Conservation (phyloP, 2,888 invertebrate species). For the Archips crataeganus region DNA sequence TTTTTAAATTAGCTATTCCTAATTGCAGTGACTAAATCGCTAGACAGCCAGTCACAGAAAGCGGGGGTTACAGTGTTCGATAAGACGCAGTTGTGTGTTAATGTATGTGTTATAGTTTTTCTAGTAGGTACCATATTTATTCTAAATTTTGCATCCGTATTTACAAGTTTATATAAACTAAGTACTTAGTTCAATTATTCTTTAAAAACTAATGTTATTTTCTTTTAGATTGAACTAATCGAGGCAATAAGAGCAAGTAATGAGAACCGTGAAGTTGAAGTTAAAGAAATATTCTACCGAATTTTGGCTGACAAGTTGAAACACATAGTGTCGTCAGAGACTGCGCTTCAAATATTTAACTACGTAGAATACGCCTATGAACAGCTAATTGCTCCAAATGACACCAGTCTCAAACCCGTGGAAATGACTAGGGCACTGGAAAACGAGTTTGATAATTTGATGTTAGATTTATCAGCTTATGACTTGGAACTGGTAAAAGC, state of each 20-base stretch:
- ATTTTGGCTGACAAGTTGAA: constrained; percentile 78
- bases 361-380: constrained; percentile 89
- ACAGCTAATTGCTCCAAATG: constrained; percentile 86
- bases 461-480: constrained; percentile 72
- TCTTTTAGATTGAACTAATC: constrained; percentile 65
- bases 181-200: no score
- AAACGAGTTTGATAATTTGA: constrained; percentile 74
- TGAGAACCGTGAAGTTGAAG: constrained; percentile 66
- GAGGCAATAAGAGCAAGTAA: constrained; percentile 66
- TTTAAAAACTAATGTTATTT: constrained; percentile 10
- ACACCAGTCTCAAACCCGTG: constrained; percentile 84
- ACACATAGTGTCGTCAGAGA: constrained; percentile 84
- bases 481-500: constrained; percentile 68
- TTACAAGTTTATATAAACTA: no score
- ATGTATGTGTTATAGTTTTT: no score
- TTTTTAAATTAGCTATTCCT: no score
- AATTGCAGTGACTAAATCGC: no score
- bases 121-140: no score
- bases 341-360: constrained; percentile 86
- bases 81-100: no score
- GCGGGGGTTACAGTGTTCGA: no score
- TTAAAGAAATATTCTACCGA: constrained; percentile 71
- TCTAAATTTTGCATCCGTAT: no score
- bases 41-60: no score
- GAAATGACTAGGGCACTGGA: constrained; percentile 88